Percentiles rank a stretch among this genome's conserved stretches.
Evolutionary conservation across 2,113 vertebrate species (phyloP).

Genomic region (Columba livia): DNA sequence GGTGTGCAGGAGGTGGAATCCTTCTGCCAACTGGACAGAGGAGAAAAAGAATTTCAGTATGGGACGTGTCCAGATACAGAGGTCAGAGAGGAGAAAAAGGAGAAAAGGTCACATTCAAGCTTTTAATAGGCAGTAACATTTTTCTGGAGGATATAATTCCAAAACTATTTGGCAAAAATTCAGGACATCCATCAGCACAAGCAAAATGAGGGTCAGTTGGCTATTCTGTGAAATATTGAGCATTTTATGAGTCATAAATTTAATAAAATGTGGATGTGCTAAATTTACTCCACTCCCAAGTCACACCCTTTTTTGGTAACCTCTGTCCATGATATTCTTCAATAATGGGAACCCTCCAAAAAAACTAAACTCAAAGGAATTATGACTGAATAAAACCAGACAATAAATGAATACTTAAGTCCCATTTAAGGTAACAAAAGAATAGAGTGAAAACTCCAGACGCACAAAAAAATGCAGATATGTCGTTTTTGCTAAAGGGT

Average conservation of each 20-base stretch:
- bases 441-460: slow-evolving; percentile 16
- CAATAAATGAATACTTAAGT: slow-evolving; percentile 48
- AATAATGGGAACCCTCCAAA: slow-evolving; percentile 48
- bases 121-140: slow-evolving; percentile 59
- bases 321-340: slow-evolving; percentile 43
- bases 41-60: neutral
- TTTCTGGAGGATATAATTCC: slow-evolving; percentile 60
- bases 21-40: slow-evolving; percentile 20
- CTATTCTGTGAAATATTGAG: slow-evolving; percentile 62
- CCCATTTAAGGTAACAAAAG: slow-evolving; percentile 60
- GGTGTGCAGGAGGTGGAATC: neutral
- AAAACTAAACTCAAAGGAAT: slow-evolving; percentile 59
- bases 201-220: slow-evolving; percentile 65
- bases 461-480: neutral
- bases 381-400: slow-evolving; percentile 56
- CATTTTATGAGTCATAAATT: slow-evolving; percentile 67
- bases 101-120: slow-evolving; percentile 49
- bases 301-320: slow-evolving; percentile 74
- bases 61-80: slow-evolving; percentile 24
- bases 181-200: slow-evolving; percentile 57
- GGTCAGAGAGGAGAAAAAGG: slow-evolving; percentile 42
- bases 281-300: slow-evolving; percentile 60
- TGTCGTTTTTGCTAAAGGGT: neutral
- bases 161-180: slow-evolving; percentile 69
- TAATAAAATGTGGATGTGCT: slow-evolving; percentile 64